Evolutionary conservation across 2,113 vertebrate genomes (phyloP), one percentile per base, ranked within the genome.

Genomic region (Rhinolophus sinicus): DNA sequence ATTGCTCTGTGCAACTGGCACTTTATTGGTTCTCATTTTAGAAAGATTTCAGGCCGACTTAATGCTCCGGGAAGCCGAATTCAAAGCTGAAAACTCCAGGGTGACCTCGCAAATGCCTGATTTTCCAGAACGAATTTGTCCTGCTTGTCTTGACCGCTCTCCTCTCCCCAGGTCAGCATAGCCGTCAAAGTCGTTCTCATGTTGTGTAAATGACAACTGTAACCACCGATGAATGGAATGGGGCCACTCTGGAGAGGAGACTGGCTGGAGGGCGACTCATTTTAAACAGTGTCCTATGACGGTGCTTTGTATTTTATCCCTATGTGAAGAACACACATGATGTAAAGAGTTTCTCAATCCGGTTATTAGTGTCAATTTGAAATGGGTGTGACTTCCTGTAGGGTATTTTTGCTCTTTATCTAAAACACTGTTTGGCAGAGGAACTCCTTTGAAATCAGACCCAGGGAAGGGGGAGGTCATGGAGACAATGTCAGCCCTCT

Each of bases 91-190:
- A 97, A 95, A 77, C 83, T 92, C 91, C 70, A 94, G 78, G 65
- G 78, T 95, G 80, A 96, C 54, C 94, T 65, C 82, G 65, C 22
- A 95, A 93, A 96, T 93, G 86, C 44, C 83, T 93, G 54, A 93
- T 97, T 97, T 97, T 94, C 89, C 86, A 97, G 93, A 97, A 96
- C 96, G 58, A 96, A 97, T 97, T 70, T 88, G 60, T 87, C 78
- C 83, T 94, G 60, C 80, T 90, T 4, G 2, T 83, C 65, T 65
- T 84, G 76, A 82, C 92, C 65, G 19, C 54, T 96, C 24, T 70
- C 35, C 12, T 89, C 77, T 95, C 54, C n/a, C 28, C 0, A 0
- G 86, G 92, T 94, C 58, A 94, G 83, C 93, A 58, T 56, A 92
- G 62, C 97, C 54, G 21, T 96, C 97, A 92, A 90, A 96, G 35